These are phyloP conservation scores for Contarinia nasturtii DNA, from an alignment of 1,140 invertebrate genomes.

Conservation along the genomic window DNA sequence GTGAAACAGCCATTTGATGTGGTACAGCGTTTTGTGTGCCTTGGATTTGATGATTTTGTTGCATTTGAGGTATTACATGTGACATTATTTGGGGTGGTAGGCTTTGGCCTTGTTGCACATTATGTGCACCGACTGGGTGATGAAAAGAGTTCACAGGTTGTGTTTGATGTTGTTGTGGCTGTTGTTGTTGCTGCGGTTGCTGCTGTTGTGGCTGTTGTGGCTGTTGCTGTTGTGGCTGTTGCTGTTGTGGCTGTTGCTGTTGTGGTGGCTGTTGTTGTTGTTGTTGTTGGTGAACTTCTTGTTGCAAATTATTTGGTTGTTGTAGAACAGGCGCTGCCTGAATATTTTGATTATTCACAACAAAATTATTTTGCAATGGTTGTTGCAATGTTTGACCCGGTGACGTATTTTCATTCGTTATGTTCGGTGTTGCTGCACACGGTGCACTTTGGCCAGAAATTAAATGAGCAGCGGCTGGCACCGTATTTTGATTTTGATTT, in stretches of 20 bases:
- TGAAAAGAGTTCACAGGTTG: no score
- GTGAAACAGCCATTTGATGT: no score
- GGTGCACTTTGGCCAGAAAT: neutral
- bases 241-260: no score
- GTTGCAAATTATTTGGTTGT: no score
- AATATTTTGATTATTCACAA: no score
- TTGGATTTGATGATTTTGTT: no score
- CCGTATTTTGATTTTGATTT: neutral
- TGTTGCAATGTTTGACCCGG: conserved; percentile 5
- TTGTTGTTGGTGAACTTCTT: conserved; percentile 6
- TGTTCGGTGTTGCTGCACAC: neutral
- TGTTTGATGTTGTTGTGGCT: neutral
- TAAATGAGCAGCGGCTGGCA: neutral
- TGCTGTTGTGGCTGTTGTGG: conserved; percentile 4
- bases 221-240: conserved; percentile 11
- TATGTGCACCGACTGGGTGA: no score
- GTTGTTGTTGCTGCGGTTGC: conserved; percentile 1
- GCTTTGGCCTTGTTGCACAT: conserved; percentile 19
- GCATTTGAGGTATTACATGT: no score
- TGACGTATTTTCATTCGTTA: neutral
- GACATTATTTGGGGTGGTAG: conserved; percentile 8
- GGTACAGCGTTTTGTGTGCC: no score
- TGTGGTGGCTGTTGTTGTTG: conserved; percentile 16
- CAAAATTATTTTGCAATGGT: conserved; percentile 6
- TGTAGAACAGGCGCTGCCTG: no score